Evolutionary conservation across 2,888 invertebrate genomes (phyloP).

Genomic region (Nomada flava): DNA sequence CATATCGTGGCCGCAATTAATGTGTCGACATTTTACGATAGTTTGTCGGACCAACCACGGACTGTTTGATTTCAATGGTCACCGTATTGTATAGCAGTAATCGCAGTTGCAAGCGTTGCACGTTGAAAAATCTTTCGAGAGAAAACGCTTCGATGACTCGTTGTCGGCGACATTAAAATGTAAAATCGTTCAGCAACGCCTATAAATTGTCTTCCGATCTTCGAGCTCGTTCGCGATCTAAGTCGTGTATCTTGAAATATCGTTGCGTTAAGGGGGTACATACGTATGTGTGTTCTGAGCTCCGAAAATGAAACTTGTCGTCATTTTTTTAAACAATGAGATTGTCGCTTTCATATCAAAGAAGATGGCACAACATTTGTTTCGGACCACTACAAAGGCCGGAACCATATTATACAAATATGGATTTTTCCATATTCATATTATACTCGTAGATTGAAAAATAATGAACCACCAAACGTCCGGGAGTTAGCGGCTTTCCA

Average conservation of each 20-base stretch:
- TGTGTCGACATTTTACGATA: constrained; percentile 13
- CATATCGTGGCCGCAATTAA: constrained; percentile 10
- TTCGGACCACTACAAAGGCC: not conserved
- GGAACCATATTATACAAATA: not conserved
- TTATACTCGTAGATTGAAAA: constrained; percentile 2
- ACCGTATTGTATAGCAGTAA: constrained; percentile 14
- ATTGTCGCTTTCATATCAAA: too few relatives aligned
- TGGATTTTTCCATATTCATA: too few relatives aligned
- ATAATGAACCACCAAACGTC: constrained; percentile 26
- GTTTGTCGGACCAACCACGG: not conserved
- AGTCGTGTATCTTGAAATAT: constrained; percentile 25
- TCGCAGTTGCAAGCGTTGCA: not conserved
- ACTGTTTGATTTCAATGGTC: constrained; percentile 14
- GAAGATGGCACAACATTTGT: too few relatives aligned
- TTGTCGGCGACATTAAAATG: constrained; percentile 9
- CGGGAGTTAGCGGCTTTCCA: constrained; percentile 4
- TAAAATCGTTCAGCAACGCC: constrained; percentile 9
- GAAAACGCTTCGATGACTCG: not conserved
- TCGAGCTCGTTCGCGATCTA: constrained; percentile 3
- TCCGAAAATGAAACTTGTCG: too few relatives aligned
- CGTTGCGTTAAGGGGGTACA: not conserved
- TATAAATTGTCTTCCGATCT: constrained; percentile 35
- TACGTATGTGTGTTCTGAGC: not conserved
- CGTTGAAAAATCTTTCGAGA: constrained; percentile 12
- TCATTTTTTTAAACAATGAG: not conserved